These are phyloP conservation scores for Stegophylla sp. DNA, from an alignment of 2,888 invertebrate genomes.

Conservation along the genomic window DNA sequence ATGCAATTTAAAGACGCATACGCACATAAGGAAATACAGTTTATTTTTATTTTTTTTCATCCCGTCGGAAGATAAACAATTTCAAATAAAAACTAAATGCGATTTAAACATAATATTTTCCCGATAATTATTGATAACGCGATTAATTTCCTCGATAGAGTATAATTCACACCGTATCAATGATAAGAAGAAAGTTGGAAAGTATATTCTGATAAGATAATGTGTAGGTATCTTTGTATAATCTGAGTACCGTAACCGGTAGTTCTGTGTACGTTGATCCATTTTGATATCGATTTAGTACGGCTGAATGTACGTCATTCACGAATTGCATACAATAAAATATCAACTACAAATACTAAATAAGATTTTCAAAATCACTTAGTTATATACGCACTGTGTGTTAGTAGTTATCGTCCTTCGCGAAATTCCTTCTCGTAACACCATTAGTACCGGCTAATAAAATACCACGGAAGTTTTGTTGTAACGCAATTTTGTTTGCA, in stretches of 20 bases:
- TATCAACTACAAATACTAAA: conserved; percentile 4
- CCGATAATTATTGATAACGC: conserved; percentile 6
- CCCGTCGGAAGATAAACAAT: background rate
- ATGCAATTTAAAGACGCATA: conserved; percentile 54
- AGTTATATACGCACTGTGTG: conserved; percentile 52
- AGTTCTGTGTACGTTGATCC: background rate
- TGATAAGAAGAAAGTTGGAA: conserved; percentile 35
- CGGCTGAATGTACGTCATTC: conserved; percentile 10
- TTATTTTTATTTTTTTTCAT: background rate
- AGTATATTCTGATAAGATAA: conserved; percentile 36
- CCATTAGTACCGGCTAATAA: conserved; percentile 52
- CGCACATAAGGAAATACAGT: background rate
- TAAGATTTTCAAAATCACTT: conserved; percentile 17
- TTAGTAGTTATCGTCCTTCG: conserved; percentile 52
- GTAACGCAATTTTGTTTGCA: conserved; percentile 44
- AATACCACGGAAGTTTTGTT: conserved; percentile 33
- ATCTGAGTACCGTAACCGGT: background rate
- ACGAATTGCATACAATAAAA: background rate
- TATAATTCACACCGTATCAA: background rate
- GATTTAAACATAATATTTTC: background rate
- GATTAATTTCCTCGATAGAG: conserved; percentile 2
- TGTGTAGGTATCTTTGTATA: background rate
- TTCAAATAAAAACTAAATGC: background rate
- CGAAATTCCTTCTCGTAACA: conserved; percentile 56
- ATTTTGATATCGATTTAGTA: conserved; percentile 15